These are phyloP conservation scores for Lobophora halterata DNA, from an alignment of 2,888 invertebrate species.

Conservation along the genomic window DNA sequence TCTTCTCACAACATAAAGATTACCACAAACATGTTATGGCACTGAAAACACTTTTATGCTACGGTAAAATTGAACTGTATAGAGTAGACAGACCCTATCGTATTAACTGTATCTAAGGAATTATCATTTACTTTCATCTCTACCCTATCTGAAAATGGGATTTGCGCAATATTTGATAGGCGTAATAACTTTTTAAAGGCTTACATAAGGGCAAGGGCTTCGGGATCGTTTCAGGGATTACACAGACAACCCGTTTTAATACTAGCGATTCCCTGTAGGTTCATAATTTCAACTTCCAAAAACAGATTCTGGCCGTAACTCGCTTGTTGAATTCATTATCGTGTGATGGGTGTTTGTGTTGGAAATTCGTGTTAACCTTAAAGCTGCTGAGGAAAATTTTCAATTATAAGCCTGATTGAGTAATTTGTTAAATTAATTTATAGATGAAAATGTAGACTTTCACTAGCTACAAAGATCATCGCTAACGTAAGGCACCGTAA, in stretches of 20 bases:
- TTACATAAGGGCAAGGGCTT: slow-evolving; percentile 44
- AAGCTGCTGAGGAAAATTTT: too few species aligned
- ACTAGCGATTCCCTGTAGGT: slow-evolving; percentile 44
- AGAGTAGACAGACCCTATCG: slow-evolving; percentile 1
- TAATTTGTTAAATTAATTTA: too few species aligned
- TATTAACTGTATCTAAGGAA: slow-evolving; percentile 13
- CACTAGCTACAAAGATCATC: too few species aligned
- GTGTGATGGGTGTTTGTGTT: slow-evolving; percentile 27
- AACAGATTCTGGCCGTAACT: slow-evolving; percentile 37
- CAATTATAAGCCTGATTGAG: too few species aligned
- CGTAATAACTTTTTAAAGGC: slow-evolving; percentile 47
- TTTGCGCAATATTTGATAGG: slow-evolving; percentile 44
- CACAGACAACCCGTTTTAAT: slow-evolving; percentile 54
- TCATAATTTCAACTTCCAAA: slow-evolving; percentile 49
- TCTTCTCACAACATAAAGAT: too few species aligned
- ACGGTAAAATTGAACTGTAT: too few species aligned
- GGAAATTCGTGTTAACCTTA: slow-evolving; percentile 3
- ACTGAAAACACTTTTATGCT: slow-evolving; percentile 5
- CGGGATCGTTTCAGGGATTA: slow-evolving; percentile 42
- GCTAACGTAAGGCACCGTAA: slow-evolving; percentile 15
- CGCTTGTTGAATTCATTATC: slow-evolving; percentile 31
- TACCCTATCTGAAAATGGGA: slow-evolving; percentile 20
- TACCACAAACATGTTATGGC: too few species aligned
- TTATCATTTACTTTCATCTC: slow-evolving; percentile 20
- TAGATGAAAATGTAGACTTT: neutral